Base-by-base conservation (phyloP, 1,140 invertebrate genomes). In the Gryllus bimaculatus region DNA sequence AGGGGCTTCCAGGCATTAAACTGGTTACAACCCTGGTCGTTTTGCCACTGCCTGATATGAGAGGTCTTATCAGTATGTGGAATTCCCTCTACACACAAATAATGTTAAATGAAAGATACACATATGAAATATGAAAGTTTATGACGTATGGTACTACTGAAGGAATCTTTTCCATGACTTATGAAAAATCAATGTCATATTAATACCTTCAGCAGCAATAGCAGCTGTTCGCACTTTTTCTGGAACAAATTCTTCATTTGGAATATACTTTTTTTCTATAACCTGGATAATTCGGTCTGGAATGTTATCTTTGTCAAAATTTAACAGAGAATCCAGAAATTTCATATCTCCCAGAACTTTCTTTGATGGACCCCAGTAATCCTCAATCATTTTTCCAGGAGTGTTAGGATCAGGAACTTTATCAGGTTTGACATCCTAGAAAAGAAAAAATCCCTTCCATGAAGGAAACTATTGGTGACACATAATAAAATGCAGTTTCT, bases 231-330 rank as follows among this genome's bases (percentile, higher is more conserved):
- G 93, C 26, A 98, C 93, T 86, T 96, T 96, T 48, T 95, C 93
- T 0, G 96, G 96, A 86, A 98, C 96, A 87, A 98, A 98, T 73
- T 90, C 92, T 81, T 95, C 93, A 82, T 97, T 95, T 8, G 88
- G 90, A 80, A 97, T 86, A 76, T 94, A 93, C 78, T 91, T 92
- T n/a, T 93, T 91, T 20, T 93, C 90, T 78, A 99, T 90, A 82
- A 92, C 95, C 80, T 93, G 91, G 88, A 98, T 98, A 2, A 95
- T 90, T 4, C 88, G 85, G 0, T 91, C 89, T 12, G 94, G 90
- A 84, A 99, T 94, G 84, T 96, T 93, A 84, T 97, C 98, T 88
- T 97, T 98, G 83, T 99, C 96, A 83, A 93, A 98, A 81, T 93
- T 90, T 21, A 96, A 89, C 18, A 98, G 85, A 39, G 90, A 90